Evolutionary conservation across 2,113 vertebrate species (phyloP), one percentile per base, ranked within the genome.

Genomic region (Indicator indicator): DNA sequence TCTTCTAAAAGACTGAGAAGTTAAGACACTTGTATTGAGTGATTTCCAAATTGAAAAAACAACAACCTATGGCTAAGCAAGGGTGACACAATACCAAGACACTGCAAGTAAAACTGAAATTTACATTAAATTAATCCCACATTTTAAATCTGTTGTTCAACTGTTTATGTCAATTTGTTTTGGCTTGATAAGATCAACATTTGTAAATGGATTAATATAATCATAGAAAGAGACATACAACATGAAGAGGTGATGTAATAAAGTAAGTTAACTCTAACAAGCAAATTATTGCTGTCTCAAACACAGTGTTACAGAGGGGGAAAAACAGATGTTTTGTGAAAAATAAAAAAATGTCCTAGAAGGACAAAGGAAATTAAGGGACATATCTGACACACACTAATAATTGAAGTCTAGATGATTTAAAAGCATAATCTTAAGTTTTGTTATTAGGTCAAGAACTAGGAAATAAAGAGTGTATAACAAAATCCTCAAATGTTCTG

Each of bases 331-430:
- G 36, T 73, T 91, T 87, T 71, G 75, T 90, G 65, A 75, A 89
- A 90, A 92, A 63, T 58, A 59, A 21, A 77, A 90, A 89, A 87
- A 71, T 16, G 16, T 50, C 67, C 60, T 67, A 81, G 27, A 21
- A 69, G 16, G 78, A 76, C 65, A 93, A 95, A 93, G 33, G 32
- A 94, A 96, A 81, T 78, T 18, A 67, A 48, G 44, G 50, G 75
- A 17, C 9, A n/a, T 15, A 54, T 15, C 26, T 62, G 36, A 85
- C 44, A 44, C 3, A 19, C 6, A 27, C 46, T 55, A 60, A 73
- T 75, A 85, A 76, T 14, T 33, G 11, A 70, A n/a, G 24, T 27
- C 26, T 16, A 69, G 5, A 40, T 21, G 7, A 81, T 9, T 46
- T 48, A 8, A 30, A 83, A 72, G 30, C 23, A 38, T 5, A 79